Evolutionary conservation across 2,113 vertebrate genomes (phyloP).

Genomic region (Balaenoptera acutorostrata): DNA sequence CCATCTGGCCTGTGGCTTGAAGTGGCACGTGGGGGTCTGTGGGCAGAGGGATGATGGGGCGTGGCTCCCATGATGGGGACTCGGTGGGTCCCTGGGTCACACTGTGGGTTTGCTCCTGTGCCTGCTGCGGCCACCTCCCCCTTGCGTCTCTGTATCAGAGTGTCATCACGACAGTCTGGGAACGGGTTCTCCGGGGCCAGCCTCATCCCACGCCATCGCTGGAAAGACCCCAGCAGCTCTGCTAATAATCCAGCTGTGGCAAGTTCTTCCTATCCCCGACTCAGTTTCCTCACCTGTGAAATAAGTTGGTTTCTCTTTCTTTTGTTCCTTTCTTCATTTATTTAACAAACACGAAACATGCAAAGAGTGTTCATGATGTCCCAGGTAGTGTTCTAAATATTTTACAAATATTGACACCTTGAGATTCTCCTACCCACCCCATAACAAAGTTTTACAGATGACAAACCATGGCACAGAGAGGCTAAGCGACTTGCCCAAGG

Average conservation of each 20-base stretch:
- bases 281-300: neutral
- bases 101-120: neutral
- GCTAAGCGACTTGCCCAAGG: neutral
- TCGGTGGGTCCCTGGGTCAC: rapidly evolving
- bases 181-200: rapidly evolving
- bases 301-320: neutral
- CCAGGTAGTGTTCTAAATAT: neutral
- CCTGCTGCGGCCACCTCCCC: rapidly evolving
- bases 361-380: neutral
- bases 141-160: neutral
- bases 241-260: rapidly evolving
- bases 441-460: neutral
- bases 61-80: neutral
- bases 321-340: neutral
- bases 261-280: neutral
- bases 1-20: neutral
- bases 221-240: neutral
- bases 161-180: rapidly evolving
- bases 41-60: neutral
- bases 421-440: neutral
- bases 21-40: neutral
- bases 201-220: rapidly evolving
- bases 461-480: neutral
- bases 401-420: neutral
- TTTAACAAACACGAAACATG: neutral